phyloP scores from a whole-genome alignment of 2,113 vertebrate species.

The Myotis davidii region DNA sequence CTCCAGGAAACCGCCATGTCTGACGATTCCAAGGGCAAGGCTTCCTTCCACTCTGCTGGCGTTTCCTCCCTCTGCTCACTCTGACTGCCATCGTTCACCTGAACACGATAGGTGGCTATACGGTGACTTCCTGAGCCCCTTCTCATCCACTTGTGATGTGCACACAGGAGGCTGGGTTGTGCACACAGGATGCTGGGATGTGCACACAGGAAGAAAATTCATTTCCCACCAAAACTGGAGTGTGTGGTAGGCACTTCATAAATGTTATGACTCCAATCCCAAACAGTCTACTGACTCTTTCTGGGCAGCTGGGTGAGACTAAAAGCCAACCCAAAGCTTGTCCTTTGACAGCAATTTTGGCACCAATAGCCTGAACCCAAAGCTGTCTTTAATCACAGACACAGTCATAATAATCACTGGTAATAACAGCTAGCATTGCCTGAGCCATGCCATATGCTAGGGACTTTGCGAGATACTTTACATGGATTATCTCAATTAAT shows the following conservation, averaged over 20 bases:
- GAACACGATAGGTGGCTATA: background rate
- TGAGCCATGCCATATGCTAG: slow-evolving; percentile 61
- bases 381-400: slow-evolving; percentile 69
- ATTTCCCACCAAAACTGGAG: background rate
- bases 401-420: slow-evolving; percentile 55
- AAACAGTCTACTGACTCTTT: slow-evolving; percentile 25
- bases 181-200: background rate
- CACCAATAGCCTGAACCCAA: slow-evolving; percentile 26
- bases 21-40: background rate
- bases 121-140: background rate
- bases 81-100: background rate
- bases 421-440: slow-evolving; percentile 43
- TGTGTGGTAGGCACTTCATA: slow-evolving; percentile 7
- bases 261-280: slow-evolving; percentile 24
- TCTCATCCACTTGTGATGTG: background rate
- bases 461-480: slow-evolving; percentile 25
- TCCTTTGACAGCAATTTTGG: slow-evolving; percentile 73
- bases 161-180: background rate
- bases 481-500: slow-evolving; percentile 60
- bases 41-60: background rate
- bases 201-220: slow-evolving; percentile 2
- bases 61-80: too few species aligned
- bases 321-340: slow-evolving; percentile 24
- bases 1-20: background rate
- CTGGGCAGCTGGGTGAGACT: slow-evolving; percentile 51